Percentiles rank a stretch among this genome's conserved stretches.
Evolutionary conservation across 30 jellyfish, hydroid and myxozoan genomes (phyloP).

Genomic region (Mastigias papua): DNA sequence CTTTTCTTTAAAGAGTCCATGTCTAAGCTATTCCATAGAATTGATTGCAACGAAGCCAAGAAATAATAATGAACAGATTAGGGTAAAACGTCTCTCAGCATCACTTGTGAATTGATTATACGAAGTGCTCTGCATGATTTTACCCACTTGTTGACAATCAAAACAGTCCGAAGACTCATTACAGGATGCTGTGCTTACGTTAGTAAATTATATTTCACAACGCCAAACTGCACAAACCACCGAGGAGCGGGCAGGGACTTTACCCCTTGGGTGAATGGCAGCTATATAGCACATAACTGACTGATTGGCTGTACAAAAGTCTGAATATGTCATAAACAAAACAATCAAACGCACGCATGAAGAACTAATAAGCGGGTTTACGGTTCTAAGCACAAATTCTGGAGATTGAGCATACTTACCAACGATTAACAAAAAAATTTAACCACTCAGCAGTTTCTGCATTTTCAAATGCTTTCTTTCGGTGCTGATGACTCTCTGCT

Average conservation of each 20-base stretch:
- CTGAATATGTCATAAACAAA: no score
- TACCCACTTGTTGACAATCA: not conserved
- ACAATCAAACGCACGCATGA: not conserved
- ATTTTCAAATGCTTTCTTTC: slow-evolving; percentile 89
- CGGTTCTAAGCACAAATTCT: not conserved
- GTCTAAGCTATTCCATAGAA: no score
- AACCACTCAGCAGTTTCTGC: slow-evolving; percentile 99
- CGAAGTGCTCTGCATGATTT: not conserved
- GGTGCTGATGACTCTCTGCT: slow-evolving; percentile 89
- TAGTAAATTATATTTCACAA: no score
- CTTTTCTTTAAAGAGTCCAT: no score
- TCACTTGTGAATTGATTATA: not conserved
- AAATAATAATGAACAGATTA: no score
- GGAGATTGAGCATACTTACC: slow-evolving; percentile 52
- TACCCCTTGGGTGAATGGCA: no score
- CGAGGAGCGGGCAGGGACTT: not conserved
- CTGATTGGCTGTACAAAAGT: no score
- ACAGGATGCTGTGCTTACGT: not conserved
- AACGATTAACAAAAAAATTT: slow-evolving; percentile 87
- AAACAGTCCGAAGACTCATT: not conserved
- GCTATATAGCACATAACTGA: no score
- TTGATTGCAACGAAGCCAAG: no score
- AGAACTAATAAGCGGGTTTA: not conserved
- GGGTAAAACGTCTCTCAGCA: no score
- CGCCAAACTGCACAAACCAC: not conserved